Evolutionary conservation across 1,140 invertebrate species (phyloP).

Genomic region (Halictus rubicundus): DNA sequence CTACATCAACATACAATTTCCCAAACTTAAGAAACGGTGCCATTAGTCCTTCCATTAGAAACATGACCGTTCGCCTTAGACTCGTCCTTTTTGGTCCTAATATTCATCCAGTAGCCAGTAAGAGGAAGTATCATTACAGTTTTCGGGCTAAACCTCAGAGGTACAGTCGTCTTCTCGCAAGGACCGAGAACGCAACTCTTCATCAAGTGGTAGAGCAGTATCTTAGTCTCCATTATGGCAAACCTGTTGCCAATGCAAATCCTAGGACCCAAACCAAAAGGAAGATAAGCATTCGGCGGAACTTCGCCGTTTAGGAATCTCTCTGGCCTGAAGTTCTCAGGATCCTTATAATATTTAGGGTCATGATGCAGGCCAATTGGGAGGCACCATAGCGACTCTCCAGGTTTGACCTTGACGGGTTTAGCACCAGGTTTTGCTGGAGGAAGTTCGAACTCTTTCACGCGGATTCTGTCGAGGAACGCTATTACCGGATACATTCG

Average conservation of each 20-base stretch:
- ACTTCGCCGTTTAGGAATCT: constrained; percentile 24
- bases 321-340: constrained; percentile 28
- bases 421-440: neutral
- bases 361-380: constrained; percentile 20
- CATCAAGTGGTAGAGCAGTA: constrained; percentile 64
- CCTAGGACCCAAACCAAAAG: constrained; percentile 78
- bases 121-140: constrained; percentile 6
- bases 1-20: no score
- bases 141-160: neutral
- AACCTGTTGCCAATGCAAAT: constrained; percentile 78
- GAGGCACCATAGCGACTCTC: constrained; percentile 2
- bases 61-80: neutral
- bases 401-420: constrained; percentile 10
- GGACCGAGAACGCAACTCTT: constrained; percentile 59
- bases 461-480: constrained; percentile 33
- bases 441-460: constrained; percentile 37
- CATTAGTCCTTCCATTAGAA: no score
- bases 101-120: constrained; percentile 47
- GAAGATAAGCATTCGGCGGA: neutral
- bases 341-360: constrained; percentile 15
- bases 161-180: neutral
- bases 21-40: no score
- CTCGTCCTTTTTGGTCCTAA: neutral
- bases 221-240: constrained; percentile 68
- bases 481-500: neutral